Evolutionary conservation across 35 echinoderm and acorn worm species (phyloP).

Genomic region (Nesometra sesokonis): DNA sequence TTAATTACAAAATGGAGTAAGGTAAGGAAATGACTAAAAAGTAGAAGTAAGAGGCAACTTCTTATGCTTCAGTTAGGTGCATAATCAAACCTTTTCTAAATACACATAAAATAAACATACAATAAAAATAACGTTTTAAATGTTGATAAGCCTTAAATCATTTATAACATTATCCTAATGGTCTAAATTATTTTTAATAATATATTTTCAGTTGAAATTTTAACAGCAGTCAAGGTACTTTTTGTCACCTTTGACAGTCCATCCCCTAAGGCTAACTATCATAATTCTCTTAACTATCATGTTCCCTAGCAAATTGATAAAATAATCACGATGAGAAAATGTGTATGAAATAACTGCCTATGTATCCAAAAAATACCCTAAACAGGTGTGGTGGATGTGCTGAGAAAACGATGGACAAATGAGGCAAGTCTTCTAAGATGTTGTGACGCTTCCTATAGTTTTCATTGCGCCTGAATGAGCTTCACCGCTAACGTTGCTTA

Average conservation of each 20-base stretch:
- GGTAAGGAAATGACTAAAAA: too few relatives aligned
- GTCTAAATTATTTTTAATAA: too few relatives aligned
- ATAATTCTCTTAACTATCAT: background rate
- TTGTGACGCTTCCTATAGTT: background rate
- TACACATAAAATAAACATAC: too few relatives aligned
- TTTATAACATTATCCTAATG: too few relatives aligned
- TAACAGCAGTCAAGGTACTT: background rate
- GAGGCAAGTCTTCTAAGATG: background rate
- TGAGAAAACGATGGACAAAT: background rate
- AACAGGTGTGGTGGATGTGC: background rate
- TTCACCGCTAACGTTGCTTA: background rate
- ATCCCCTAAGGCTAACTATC: background rate
- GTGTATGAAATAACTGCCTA: background rate
- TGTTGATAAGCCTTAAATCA: too few relatives aligned
- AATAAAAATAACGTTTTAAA: too few relatives aligned
- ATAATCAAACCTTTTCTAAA: too few relatives aligned
- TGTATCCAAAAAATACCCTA: background rate
- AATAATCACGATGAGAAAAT: background rate
- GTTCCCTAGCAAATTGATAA: background rate
- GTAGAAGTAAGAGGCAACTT: too few relatives aligned
- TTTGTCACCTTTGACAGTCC: background rate
- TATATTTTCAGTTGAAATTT: background rate
- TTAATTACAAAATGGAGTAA: too few relatives aligned
- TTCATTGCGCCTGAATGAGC: background rate
- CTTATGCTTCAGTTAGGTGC: too few relatives aligned